Evolutionary conservation across 2,888 invertebrate genomes (phyloP), one percentile per base, ranked within the genome.

Genomic region (Mythimna lalbum): DNA sequence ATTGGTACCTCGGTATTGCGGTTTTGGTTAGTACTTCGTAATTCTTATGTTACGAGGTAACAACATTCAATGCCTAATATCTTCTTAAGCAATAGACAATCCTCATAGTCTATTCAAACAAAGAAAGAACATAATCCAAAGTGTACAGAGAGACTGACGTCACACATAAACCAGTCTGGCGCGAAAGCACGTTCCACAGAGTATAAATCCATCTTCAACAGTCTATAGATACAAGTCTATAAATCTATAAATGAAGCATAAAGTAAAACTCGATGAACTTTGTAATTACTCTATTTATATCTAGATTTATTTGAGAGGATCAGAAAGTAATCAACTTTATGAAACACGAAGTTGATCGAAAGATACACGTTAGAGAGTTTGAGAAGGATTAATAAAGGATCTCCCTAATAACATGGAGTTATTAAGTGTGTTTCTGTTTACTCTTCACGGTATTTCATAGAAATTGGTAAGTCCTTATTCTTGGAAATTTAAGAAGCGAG

Each of bases 301-400:
- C 31, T 12, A n/a, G n/a, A 57, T 70, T 53, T 74, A 78, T 70
- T 71, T 57, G 39, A 57, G n/a, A 71, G 43, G 31, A 62, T 74
- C 36, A 31, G 4, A 23, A 56, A 78, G 52, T 59, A 57, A 66
- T 47, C 68, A 47, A 59, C 43, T 62, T 74, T 62, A 49, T 47
- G 57, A 62, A 68, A 49, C 55, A 55, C 47, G 17, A 64, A 64
- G 31, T 73, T 60, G 23, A 72, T 66, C 53, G 27, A 7, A 75
- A 75, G 57, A 31, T 75, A 23, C 59, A 47, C 21, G 9, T 12
- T 7, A 33, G 2, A 39, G 56, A 69, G 17, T 31, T 69, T 17
- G n/a, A n/a, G 33, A 33, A 17, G n/a, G 49, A 73, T 76, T 63
- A 59, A 39, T 66, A 31, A 43, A 14, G 43, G 31, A 49, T 9